Evolutionary conservation across 92 coral and sea anemone species (phyloP), one percentile per base, ranked within the genome.

Genomic region (Phenganax marumi): DNA sequence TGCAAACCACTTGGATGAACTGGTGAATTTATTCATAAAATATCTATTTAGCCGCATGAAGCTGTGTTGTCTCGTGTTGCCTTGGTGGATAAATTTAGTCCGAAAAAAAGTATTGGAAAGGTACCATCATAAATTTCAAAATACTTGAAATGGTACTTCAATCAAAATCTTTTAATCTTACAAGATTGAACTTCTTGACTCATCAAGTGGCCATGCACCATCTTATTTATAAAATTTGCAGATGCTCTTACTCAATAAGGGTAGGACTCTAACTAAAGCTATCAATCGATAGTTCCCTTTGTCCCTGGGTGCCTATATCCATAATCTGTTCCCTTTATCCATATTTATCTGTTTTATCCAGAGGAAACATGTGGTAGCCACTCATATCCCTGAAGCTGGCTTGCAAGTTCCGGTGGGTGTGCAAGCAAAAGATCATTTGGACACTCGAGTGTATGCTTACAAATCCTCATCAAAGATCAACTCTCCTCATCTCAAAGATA

Each of bases 1-100:
- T n/a, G n/a, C n/a, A n/a, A n/a, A n/a, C n/a, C n/a, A n/a, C n/a
- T n/a, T n/a, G n/a, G n/a, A n/a, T n/a, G n/a, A n/a, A n/a, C n/a
- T n/a, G n/a, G n/a, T n/a, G n/a, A n/a, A n/a, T n/a, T n/a, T 33
- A 33, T 1, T 33, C 43, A 33, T 33, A 5, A 33, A 33, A 33
- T 25, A 47, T 72, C 52, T 18, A 66, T 84, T 8, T 23, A 84
- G 85, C 83, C 90, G 62, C 86, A 68, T 73, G 87, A 78, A 52
- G 97, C 97, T 17, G 84, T 92, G 47, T 85, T 90, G 21, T 84
- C 93, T 22, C 81, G 97, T 73, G 89, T 92, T 70, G 97, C 97
- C 12, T 73, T 88, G 13, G 97, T 90, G 53, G 92, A 92, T 84
- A 92, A 81, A 82, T 85, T 90, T 13, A 90, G 89, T 68, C 97